A percentile compares a stretch with the other conserved stretches of the same genome.
These are phyloP conservation scores for Phasianus colchicus DNA, from an alignment of 2,113 vertebrate species.

Conservation along the genomic window DNA sequence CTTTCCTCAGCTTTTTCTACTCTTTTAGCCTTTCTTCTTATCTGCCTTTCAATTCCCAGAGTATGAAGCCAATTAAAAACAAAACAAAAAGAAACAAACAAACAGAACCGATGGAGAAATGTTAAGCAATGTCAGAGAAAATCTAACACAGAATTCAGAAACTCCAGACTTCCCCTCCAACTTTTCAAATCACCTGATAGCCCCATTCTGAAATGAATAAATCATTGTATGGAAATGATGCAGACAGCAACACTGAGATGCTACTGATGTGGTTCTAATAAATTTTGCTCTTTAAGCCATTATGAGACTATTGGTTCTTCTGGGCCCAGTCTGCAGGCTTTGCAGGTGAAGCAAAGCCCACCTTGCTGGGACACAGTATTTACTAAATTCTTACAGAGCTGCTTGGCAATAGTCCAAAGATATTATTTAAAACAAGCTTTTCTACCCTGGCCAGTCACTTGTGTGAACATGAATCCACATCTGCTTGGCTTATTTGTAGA, in stretches of 20 bases:
- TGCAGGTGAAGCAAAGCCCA: neutral
- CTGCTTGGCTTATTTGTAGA: neutral
- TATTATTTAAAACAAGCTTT: neutral
- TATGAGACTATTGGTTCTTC: neutral
- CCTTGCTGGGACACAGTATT: neutral
- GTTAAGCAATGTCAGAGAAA: neutral
- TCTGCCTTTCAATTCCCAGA: neutral
- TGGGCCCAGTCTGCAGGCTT: neutral
- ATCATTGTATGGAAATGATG: neutral
- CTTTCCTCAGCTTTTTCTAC: neutral
- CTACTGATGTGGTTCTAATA: neutral
- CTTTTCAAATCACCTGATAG: neutral
- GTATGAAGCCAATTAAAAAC: neutral
- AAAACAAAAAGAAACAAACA: neutral
- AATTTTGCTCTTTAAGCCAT: neutral
- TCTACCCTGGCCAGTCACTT: neutral
- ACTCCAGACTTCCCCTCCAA: neutral
- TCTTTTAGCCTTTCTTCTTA: neutral
- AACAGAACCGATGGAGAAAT: neutral
- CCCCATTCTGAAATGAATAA: neutral
- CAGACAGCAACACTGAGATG: neutral
- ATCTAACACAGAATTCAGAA: neutral
- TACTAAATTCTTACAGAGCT: neutral
- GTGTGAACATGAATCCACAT: neutral
- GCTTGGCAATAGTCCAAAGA: neutral